Conservation (phyloP, 2,797 vertebrate genomes). For the Phataginus tetradactyla region DNA sequence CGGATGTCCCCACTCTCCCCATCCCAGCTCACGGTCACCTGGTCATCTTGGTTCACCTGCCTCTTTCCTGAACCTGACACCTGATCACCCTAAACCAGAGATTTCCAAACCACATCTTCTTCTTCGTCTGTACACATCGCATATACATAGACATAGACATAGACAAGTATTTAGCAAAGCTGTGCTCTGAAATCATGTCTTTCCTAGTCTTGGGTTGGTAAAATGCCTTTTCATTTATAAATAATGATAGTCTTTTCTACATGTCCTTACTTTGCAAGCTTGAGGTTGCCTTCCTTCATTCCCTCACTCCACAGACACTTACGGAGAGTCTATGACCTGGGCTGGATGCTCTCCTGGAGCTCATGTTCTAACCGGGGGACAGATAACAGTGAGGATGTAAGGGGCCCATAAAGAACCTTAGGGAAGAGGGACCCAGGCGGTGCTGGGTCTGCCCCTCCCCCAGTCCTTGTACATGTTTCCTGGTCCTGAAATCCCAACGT, state of each 20-base stretch:
- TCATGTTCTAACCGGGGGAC: background rate
- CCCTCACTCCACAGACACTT: too few relatives aligned
- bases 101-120: background rate
- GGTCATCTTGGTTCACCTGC: background rate
- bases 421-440: background rate
- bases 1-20: background rate
- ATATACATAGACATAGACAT: rapidly evolving
- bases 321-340: too few relatives aligned
- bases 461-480: background rate
- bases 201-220: background rate
- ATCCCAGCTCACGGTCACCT: too few relatives aligned
- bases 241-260: background rate
- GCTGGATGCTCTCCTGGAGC: background rate
- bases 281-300: background rate
- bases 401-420: rapidly evolving
- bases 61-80: background rate
- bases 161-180: too few relatives aligned
- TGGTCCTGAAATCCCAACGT: background rate
- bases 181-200: background rate
- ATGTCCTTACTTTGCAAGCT: background rate
- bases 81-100: background rate
- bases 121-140: background rate
- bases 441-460: background rate
- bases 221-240: background rate
- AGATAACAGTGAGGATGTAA: rapidly evolving